phyloP scores from a whole-genome alignment of 92 coral and sea anemone genomes.

The Porites divaricata region DNA sequence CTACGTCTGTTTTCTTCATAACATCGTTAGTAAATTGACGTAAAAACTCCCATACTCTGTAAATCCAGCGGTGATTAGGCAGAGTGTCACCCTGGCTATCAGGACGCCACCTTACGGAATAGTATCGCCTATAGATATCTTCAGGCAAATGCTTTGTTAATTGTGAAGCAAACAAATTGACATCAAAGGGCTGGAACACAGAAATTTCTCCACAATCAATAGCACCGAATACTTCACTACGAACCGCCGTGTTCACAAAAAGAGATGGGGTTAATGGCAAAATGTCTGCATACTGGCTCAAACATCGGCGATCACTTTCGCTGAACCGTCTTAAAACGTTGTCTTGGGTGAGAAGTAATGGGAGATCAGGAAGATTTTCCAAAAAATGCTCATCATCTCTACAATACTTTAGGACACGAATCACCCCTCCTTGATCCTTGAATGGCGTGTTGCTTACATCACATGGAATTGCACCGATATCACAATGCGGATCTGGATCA shows the following conservation, averaged over 20 bases:
- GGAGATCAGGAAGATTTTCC: slow-evolving; percentile 71
- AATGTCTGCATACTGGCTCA: slow-evolving; percentile 51
- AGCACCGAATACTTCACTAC: not conserved
- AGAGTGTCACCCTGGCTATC: not conserved
- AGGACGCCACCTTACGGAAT: slow-evolving; percentile 6
- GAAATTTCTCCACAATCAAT: not conserved
- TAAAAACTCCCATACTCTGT: slow-evolving; percentile 31
- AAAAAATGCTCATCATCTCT: slow-evolving; percentile 51
- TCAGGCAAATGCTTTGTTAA: slow-evolving; percentile 15
- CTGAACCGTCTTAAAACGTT: slow-evolving; percentile 48
- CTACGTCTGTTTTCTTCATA: not conserved
- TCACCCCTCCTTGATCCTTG: slow-evolving; percentile 9
- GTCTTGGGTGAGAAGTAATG: slow-evolving; percentile 85
- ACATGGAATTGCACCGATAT: slow-evolving; percentile 56
- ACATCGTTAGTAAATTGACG: not conserved
- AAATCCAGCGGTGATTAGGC: slow-evolving; percentile 26
- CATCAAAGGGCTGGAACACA: slow-evolving; percentile 35
- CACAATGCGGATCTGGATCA: slow-evolving; percentile 13
- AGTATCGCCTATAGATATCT: not conserved
- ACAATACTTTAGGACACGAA: slow-evolving; percentile 69
- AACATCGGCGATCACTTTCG: slow-evolving; percentile 34
- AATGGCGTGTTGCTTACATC: slow-evolving; percentile 49
- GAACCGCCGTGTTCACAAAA: slow-evolving; percentile 63
- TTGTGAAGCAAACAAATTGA: slow-evolving; percentile 24
- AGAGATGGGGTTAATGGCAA: slow-evolving; percentile 53